Percentiles rank a stretch among this genome's conserved stretches.
These are phyloP conservation scores for Jordanella pulchra DNA, from an alignment of 2,797 vertebrate genomes.

Conservation along the genomic window DNA sequence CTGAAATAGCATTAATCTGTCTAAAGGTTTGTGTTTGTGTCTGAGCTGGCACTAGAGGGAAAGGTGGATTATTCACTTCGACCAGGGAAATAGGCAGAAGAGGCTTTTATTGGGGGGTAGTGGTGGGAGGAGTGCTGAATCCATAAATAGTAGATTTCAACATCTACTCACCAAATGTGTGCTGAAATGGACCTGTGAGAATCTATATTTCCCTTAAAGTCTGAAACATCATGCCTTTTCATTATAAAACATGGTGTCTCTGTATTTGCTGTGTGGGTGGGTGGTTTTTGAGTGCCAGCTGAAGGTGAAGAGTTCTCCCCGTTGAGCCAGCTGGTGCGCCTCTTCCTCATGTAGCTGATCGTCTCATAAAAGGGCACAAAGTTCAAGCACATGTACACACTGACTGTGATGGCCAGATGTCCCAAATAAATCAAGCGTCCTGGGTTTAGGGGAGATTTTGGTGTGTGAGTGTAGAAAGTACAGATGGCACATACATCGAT, in stretches of 20 bases:
- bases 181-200: background rate
- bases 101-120: constrained; percentile 19
- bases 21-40: constrained; percentile 16
- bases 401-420: constrained; percentile 37
- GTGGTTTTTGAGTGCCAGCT: constrained; percentile 13
- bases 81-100: constrained; percentile 34
- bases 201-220: constrained; percentile 1
- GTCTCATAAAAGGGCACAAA: constrained; percentile 26
- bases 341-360: constrained; percentile 12
- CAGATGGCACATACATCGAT: constrained; percentile 12
- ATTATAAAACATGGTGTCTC: constrained; percentile 2
- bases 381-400: constrained; percentile 35
- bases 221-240: constrained; percentile 1
- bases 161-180: constrained; percentile 11
- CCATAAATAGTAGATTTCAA: constrained; percentile 31
- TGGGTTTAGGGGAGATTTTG: constrained; percentile 17
- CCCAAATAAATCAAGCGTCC: constrained; percentile 12
- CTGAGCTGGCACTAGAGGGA: constrained; percentile 20
- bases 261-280: constrained; percentile 23
- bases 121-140: constrained; percentile 14
- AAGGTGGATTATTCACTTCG: constrained; percentile 56
- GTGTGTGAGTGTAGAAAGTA: background rate
- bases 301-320: constrained; percentile 17
- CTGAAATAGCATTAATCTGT: constrained; percentile 25
- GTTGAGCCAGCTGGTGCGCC: constrained; percentile 22